phyloP scores from a whole-genome alignment of 2,113 vertebrate genomes.

The Datnioides undecimradiatus region DNA sequence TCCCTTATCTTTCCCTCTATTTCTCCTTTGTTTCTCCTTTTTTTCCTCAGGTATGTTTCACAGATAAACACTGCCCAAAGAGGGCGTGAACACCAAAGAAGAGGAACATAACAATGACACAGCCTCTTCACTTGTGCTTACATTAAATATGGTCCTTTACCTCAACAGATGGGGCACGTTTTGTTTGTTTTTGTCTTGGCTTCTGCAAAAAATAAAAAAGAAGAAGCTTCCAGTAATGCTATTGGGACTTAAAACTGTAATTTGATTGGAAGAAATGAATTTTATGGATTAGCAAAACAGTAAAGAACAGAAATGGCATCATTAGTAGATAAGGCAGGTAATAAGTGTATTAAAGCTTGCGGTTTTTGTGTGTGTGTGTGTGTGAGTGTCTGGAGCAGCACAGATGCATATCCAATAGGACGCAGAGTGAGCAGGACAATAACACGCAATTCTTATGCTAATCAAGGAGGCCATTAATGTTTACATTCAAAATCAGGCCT shows the following conservation, averaged over 20 bases:
- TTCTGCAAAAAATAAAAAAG: slow-evolving; percentile 17
- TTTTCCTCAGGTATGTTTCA: slow-evolving; percentile 9
- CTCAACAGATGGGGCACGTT: slow-evolving; percentile 44
- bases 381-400: slow-evolving; percentile 65
- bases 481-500: slow-evolving; percentile 85
- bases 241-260: slow-evolving; percentile 81
- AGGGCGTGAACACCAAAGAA: slow-evolving; percentile 12
- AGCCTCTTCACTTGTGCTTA: slow-evolving; percentile 46
- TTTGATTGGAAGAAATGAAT: slow-evolving; percentile 77
- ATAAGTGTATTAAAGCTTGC: slow-evolving; percentile 81
- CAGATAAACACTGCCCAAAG: slow-evolving; percentile 9
- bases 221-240: slow-evolving; percentile 53
- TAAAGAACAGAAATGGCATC: slow-evolving; percentile 71
- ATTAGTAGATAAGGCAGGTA: slow-evolving; percentile 82
- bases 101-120: slow-evolving; percentile 34
- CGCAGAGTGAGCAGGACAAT: slow-evolving; percentile 80
- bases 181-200: slow-evolving; percentile 42
- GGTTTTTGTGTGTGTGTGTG: slow-evolving; percentile 55
- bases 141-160: slow-evolving; percentile 50
- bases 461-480: slow-evolving; percentile 88
- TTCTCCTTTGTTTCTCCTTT: slow-evolving; percentile 33
- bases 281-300: slow-evolving; percentile 78
- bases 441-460: slow-evolving; percentile 86
- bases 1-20: slow-evolving; percentile 36
- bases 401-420: slow-evolving; percentile 85